A percentile compares a stretch with the other conserved stretches of the same genome.
Conservation (phyloP, 2,888 invertebrate species). For the Hypomecis punctinalis region DNA sequence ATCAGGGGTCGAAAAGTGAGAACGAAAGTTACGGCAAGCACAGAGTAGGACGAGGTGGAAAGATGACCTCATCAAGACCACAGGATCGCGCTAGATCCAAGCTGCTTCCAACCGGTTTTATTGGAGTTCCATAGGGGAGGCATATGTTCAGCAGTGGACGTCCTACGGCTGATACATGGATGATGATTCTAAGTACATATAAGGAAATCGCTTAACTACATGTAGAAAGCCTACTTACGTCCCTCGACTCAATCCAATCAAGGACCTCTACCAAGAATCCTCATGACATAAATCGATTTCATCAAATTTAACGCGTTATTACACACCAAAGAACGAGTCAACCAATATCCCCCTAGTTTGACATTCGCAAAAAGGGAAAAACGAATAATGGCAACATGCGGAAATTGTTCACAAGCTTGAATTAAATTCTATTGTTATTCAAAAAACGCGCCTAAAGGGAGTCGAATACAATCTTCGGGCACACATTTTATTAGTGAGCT, state of each 20-base stretch:
- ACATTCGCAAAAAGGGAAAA: conserved; percentile 44
- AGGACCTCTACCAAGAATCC: background rate
- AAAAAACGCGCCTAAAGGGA: conserved; percentile 54
- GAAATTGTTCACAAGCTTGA: conserved; percentile 51
- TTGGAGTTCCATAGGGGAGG: no score
- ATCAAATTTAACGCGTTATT: conserved; percentile 42
- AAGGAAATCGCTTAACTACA: no score
- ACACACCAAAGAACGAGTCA: conserved; percentile 39
- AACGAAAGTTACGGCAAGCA: no score
- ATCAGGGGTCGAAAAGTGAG: no score
- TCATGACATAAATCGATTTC: conserved; percentile 27
- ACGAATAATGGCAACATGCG: conserved; percentile 53
- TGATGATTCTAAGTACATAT: no score
- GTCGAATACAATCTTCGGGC: conserved; percentile 63
- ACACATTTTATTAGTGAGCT: conserved; percentile 73
- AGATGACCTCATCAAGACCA: no score
- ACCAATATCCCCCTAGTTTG: conserved; percentile 47
- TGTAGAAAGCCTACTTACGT: background rate
- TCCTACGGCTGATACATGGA: no score
- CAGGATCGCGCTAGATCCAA: no score
- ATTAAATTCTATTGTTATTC: conserved; percentile 63
- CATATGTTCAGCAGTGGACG: no score
- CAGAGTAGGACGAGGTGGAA: no score
- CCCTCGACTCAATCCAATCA: conserved; percentile 11
- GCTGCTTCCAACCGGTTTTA: no score